These are phyloP conservation scores for Semnopithecus entellus DNA, from an alignment of 2,113 vertebrate genomes.

Conservation along the genomic window DNA sequence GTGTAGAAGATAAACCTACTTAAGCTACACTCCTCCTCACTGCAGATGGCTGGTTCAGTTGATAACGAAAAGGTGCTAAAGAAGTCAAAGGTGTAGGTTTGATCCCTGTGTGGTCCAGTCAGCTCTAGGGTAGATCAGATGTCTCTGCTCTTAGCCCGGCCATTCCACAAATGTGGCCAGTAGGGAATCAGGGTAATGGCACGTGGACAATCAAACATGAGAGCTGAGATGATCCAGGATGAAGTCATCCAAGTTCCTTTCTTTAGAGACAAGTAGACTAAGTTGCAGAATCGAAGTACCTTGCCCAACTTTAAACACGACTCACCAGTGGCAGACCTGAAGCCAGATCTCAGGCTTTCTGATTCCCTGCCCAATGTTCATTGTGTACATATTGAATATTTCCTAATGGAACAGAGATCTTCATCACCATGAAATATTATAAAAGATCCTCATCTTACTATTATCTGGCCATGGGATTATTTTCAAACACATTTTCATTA, in stretches of 20 bases:
- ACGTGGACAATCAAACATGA: neutral
- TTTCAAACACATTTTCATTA: neutral
- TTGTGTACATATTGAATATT: neutral
- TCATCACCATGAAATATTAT: neutral
- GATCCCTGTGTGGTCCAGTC: neutral
- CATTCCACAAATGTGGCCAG: neutral
- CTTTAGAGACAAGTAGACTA: neutral
- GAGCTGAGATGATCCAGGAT: neutral
- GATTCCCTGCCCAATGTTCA: neutral
- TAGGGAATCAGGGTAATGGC: neutral
- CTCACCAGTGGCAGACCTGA: neutral
- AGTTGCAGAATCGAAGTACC: neutral
- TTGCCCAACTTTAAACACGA: constrained; percentile 9
- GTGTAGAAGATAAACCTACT: neutral
- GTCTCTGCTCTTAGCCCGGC: neutral
- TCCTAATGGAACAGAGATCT: neutral
- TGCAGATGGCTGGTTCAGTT: neutral
- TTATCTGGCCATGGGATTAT: neutral
- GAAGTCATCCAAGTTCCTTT: neutral
- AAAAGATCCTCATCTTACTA: neutral
- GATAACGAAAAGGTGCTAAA: neutral
- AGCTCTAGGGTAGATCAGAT: neutral
- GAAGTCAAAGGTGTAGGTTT: neutral
- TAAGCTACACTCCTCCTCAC: neutral
- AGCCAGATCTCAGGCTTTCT: neutral